Base-by-base conservation (phyloP, 2,797 vertebrate genomes). In the Melanotaenia pygmaea region DNA sequence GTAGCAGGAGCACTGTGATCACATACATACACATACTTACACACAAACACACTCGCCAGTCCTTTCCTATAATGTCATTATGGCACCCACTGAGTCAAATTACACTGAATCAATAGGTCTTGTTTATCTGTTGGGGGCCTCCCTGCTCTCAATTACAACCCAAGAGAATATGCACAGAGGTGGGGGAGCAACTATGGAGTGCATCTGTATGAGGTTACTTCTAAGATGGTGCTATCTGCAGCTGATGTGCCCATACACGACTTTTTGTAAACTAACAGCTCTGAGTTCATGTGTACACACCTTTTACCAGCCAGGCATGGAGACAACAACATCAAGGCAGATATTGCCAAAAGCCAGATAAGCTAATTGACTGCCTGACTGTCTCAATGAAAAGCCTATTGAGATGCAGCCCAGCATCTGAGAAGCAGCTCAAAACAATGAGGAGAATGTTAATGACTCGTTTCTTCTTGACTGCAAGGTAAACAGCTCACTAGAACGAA, bases 81-180 rank as follows among this genome's bases (percentile, higher is more conserved):
- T 84, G 74, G 82, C 77, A 80, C 69, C 76, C 57, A 89, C 75
- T 72, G 88, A 85, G 86, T 91, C 85, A 87, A 91, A 91, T 93
- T 89, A 91, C 86, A 82, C 78, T 74, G 83, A 89, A 92, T 93
- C 92, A 91, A 90, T 92, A 86, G 85, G 79, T 86, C 85, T 86
- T 88, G 87, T 92, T 90, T 91, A 91, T 91, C 87, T 83, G 82
- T 71, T 83, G 69, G 86, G 83, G 85, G 82, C 62, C 86, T 82
- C 72, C 64, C 78, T 64, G 74, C 77, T 87, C 84, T 86, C 77
- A 81, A 79, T 91, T 90, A 88, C 82, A 73, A 78, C 83, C 74
- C 67, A 51, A 65, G 82, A 81, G 69, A 81, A 83, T 74, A 43
- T 43, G 40, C 40, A 43, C 16, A 7, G 40, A 43, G 40, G 14